phyloP scores from a whole-genome alignment of 1,140 invertebrate species.

The Drosophila ambigua region DNA sequence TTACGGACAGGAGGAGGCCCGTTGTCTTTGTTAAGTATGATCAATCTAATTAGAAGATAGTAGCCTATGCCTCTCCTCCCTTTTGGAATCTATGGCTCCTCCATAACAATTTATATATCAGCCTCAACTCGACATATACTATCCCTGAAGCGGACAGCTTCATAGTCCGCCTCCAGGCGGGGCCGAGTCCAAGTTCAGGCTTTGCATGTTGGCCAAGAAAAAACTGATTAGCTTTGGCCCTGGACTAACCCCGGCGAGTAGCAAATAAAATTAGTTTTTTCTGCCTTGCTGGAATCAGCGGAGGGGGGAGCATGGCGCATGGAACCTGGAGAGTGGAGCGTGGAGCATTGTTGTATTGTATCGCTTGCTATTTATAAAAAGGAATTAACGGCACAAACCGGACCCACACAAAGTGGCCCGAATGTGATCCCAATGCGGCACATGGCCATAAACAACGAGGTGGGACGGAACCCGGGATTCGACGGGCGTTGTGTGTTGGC shows the following conservation, averaged over 20 bases:
- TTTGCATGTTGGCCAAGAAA: conserved; percentile 44
- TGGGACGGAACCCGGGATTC: neutral
- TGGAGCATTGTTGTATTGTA: conserved; percentile 48
- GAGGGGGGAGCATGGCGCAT: neutral
- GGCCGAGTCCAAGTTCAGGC: conserved; percentile 31
- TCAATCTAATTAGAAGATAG: no score
- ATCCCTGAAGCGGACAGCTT: neutral
- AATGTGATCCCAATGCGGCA: conserved; percentile 73
- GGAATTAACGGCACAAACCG: conserved; percentile 81
- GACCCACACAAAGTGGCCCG: conserved; percentile 64
- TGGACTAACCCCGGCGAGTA: conserved; percentile 44
- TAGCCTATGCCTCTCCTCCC: no score
- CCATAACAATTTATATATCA: conserved; percentile 21
- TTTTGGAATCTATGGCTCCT: no score
- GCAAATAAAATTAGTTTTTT: conserved; percentile 59
- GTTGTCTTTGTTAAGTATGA: no score
- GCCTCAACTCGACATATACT: conserved; percentile 9
- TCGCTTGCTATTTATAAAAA: conserved; percentile 77
- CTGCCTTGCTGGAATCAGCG: conserved; percentile 9
- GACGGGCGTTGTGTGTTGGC: conserved; percentile 13
- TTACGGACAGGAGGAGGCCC: no score
- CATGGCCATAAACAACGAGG: conserved; percentile 71
- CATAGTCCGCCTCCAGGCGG: conserved; percentile 4
- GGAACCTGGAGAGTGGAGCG: no score
- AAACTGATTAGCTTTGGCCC: conserved; percentile 69